phyloP scores from a whole-genome alignment of 2,888 invertebrate species.

The Limnephilus marmoratus region DNA sequence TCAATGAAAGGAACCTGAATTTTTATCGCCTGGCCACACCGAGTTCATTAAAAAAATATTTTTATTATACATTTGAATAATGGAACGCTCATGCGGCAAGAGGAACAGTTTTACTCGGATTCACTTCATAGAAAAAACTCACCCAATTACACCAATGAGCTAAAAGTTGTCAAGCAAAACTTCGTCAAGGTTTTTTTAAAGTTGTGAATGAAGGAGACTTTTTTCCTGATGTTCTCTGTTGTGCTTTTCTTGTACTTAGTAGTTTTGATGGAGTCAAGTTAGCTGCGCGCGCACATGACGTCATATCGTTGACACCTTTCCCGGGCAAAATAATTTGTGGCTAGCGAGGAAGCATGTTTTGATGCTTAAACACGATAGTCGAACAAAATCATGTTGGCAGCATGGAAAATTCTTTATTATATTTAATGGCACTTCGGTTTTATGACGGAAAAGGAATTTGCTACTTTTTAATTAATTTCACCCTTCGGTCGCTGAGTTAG shows the following conservation, averaged over 20 bases:
- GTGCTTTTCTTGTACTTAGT: neutral
- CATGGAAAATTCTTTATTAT: neutral
- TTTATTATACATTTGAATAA: constrained; percentile 46
- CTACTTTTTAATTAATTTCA: too few species aligned
- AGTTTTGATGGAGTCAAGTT: constrained; percentile 5
- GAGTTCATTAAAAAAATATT: constrained; percentile 41
- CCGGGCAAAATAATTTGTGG: constrained; percentile 45
- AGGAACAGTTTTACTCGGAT: neutral
- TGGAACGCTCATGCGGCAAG: constrained; percentile 40
- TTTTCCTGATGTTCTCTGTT: neutral
- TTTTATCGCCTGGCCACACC: constrained; percentile 34
- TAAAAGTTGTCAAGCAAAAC: neutral
- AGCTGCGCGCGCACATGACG: constrained; percentile 55
- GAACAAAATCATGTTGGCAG: neutral
- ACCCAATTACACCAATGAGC: neutral
- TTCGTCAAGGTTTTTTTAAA: neutral
- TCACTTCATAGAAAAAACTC: neutral
- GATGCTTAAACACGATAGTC: neutral
- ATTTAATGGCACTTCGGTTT: too few species aligned
- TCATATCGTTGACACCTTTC: constrained; percentile 52
- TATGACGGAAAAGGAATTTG: too few species aligned
- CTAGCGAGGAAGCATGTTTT: constrained; percentile 11
- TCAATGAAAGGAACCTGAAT: constrained; percentile 35
- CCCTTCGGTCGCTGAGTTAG: too few species aligned
- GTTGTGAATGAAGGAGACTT: neutral